These are phyloP conservation scores for Seira musarum DNA, from an alignment of 2,888 invertebrate species.

Conservation along the genomic window DNA sequence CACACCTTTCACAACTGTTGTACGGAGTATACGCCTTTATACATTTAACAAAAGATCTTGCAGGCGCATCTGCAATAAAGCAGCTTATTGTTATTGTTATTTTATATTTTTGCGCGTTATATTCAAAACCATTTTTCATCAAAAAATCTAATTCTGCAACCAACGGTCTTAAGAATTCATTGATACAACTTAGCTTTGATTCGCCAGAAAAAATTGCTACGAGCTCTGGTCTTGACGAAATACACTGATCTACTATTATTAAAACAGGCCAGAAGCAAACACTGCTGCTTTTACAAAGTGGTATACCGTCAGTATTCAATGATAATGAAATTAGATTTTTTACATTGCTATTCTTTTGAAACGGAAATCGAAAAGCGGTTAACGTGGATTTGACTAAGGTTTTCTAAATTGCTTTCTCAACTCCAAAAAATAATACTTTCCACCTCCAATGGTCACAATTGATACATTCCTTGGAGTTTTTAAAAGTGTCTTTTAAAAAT, in stretches of 20 bases:
- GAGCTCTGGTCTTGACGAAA: not conserved
- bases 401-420: not conserved
- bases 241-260: slow-evolving; percentile 24
- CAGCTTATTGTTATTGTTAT: slow-evolving; percentile 36
- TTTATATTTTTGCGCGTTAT: not conserved
- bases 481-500: slow-evolving; percentile 22
- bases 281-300: slow-evolving; percentile 41
- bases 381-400: not conserved
- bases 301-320: slow-evolving; percentile 41
- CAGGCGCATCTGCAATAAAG: slow-evolving; percentile 59
- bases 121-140: not conserved
- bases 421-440: slow-evolving; percentile 42
- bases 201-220: slow-evolving; percentile 33
- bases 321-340: slow-evolving; percentile 8
- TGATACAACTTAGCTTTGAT: slow-evolving; percentile 26
- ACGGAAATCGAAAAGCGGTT: not conserved
- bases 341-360: not conserved
- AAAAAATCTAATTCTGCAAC: slow-evolving; percentile 16
- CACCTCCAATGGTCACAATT: not conserved
- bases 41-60: slow-evolving; percentile 45
- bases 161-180: slow-evolving; percentile 34
- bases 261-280: slow-evolving; percentile 40
- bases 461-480: slow-evolving; percentile 2
- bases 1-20: slow-evolving; percentile 42
- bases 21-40: slow-evolving; percentile 30